These are phyloP conservation scores for Agrotis clavis DNA, from an alignment of 2,888 invertebrate species.

Conservation along the genomic window DNA sequence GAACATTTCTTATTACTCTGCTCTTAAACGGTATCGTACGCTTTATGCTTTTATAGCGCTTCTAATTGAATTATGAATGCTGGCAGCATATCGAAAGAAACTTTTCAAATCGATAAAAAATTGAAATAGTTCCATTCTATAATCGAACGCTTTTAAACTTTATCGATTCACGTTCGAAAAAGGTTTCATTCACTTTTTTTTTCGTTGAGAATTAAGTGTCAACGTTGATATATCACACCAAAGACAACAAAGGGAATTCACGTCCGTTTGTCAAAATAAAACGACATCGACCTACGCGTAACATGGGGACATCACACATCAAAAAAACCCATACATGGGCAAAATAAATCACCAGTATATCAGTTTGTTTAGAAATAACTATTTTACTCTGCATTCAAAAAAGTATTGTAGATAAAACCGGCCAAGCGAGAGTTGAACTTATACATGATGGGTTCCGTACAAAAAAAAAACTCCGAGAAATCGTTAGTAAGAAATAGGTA, in stretches of 20 bases:
- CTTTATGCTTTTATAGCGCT: conserved; percentile 50
- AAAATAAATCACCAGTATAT: conserved; percentile 71
- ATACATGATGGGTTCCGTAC: background rate
- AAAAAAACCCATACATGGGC: conserved; percentile 69
- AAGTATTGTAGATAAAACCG: conserved; percentile 48
- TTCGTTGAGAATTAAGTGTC: conserved; percentile 80
- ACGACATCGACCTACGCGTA: conserved; percentile 85
- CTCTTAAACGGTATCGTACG: conserved; percentile 34
- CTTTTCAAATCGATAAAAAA: conserved; percentile 50
- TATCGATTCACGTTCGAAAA: conserved; percentile 71
- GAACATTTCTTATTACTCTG: conserved; percentile 40
- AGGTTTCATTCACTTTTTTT: conserved; percentile 75
- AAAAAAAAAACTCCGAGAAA: background rate
- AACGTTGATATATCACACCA: conserved; percentile 85
- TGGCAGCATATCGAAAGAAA: conserved; percentile 18
- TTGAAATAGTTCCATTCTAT: conserved; percentile 53
- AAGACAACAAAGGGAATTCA: conserved; percentile 85
- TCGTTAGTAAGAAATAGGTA: too few species aligned
- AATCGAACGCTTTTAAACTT: conserved; percentile 64
- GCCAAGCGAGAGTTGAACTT: background rate
- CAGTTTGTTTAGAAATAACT: conserved; percentile 62
- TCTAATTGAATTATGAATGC: conserved; percentile 46
- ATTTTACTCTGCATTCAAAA: conserved; percentile 71
- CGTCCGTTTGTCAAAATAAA: conserved; percentile 88
- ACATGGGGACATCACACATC: conserved; percentile 78